A percentile compares a stretch with the other conserved stretches of the same genome.
These are phyloP conservation scores for Phrynosoma platyrhinos DNA, from an alignment of 2,113 vertebrate species.

Conservation along the genomic window DNA sequence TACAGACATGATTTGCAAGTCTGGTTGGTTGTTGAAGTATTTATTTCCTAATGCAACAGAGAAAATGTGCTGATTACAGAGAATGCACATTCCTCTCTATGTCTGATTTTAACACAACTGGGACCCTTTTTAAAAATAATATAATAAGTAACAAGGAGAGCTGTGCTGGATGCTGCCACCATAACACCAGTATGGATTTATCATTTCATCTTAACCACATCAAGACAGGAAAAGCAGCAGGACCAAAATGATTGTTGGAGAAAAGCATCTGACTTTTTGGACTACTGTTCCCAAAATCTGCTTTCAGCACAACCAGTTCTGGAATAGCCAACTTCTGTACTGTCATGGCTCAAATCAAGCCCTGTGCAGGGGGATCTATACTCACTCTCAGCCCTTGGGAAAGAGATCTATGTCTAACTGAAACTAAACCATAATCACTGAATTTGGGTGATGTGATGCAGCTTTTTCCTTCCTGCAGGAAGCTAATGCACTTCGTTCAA, in stretches of 20 bases:
- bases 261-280: background rate
- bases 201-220: too few relatives aligned
- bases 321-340: background rate
- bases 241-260: too few relatives aligned
- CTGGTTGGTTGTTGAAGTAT: too few relatives aligned
- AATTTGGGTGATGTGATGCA: background rate
- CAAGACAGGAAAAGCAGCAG: background rate
- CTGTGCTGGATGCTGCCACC: background rate
- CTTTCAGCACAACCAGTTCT: too few relatives aligned
- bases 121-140: background rate
- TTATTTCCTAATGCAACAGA: too few relatives aligned
- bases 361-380: background rate
- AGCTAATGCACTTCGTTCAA: conserved; percentile 56
- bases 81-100: too few relatives aligned
- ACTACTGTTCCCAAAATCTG: background rate
- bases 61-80: too few relatives aligned
- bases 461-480: conserved; percentile 56
- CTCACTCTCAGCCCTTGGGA: background rate
- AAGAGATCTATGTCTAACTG: background rate
- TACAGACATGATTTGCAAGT: too few relatives aligned
- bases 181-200: too few relatives aligned
- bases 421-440: background rate
- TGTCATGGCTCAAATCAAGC: background rate
- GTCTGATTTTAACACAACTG: too few relatives aligned
- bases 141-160: background rate